Conservation (phyloP, 2,113 vertebrate genomes). For the Petroica traversi region DNA sequence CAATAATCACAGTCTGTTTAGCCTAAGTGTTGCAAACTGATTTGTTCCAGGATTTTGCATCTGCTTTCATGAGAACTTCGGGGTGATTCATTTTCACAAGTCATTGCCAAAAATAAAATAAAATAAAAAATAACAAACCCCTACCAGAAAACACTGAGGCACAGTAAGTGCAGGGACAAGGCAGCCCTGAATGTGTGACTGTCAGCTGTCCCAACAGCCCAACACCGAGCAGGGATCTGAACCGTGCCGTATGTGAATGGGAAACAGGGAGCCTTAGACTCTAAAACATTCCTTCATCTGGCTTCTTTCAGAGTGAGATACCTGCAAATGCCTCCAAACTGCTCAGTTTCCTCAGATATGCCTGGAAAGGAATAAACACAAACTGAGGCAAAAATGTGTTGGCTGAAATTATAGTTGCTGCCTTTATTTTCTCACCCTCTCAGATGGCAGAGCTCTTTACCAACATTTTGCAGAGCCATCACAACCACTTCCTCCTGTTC, state of each 20-base stretch:
- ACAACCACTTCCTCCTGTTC: conserved; percentile 17
- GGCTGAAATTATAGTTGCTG: not conserved
- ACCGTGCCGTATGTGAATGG: rapidly evolving
- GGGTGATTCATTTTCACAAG: conserved; percentile 45
- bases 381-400: not conserved
- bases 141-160: not conserved
- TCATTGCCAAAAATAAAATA: not conserved
- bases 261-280: not conserved
- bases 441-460: conserved; percentile 51
- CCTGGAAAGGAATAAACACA: not conserved
- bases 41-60: conserved; percentile 59
- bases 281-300: not conserved
- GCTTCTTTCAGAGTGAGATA: not conserved
- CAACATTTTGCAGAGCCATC: conserved; percentile 16
- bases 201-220: not conserved
- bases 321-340: not conserved
- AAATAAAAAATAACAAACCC: not conserved
- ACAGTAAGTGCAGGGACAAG: not conserved
- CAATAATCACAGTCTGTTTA: conserved; percentile 45
- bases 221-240: not conserved
- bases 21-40: conserved; percentile 47
- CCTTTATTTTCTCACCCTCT: conserved; percentile 41
- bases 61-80: conserved; percentile 45
- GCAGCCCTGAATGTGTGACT: not conserved
- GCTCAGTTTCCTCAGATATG: not conserved